A percentile compares a stretch with the other conserved stretches of the same genome.
Conservation (phyloP, 2,888 invertebrate genomes). For the Lampropteryx suffumata region DNA sequence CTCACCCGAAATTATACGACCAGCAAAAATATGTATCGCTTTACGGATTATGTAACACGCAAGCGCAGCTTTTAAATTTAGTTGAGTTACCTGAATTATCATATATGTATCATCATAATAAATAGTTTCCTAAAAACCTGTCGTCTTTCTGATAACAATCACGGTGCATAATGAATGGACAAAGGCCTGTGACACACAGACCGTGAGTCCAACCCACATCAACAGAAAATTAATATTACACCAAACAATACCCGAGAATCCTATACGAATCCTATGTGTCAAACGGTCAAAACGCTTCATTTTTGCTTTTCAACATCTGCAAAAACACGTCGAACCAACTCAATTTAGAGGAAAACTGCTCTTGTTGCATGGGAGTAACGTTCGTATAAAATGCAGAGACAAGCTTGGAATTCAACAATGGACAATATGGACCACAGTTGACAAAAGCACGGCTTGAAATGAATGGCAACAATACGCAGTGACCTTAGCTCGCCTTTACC, state of each 20-base stretch:
- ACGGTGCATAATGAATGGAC: constrained; percentile 21
- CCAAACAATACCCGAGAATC: constrained; percentile 49
- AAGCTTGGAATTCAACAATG: constrained; percentile 30
- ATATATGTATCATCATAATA: too few relatives aligned
- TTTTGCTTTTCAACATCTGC: constrained; percentile 49
- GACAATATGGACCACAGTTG: constrained; percentile 30
- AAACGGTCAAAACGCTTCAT: constrained; percentile 58
- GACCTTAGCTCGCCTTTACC: constrained; percentile 29
- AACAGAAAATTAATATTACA: constrained; percentile 58
- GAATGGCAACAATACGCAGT: constrained; percentile 32
- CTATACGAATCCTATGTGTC: constrained; percentile 49
- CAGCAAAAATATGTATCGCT: constrained; percentile 35
- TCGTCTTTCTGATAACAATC: constrained; percentile 7
- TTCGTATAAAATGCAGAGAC: constrained; percentile 12
- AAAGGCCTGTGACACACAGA: constrained; percentile 24
- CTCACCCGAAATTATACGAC: constrained; percentile 40
- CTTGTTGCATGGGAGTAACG: constrained; percentile 22
- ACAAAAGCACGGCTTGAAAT: constrained; percentile 37
- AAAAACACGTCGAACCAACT: neutral
- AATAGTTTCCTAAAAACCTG: too few relatives aligned
- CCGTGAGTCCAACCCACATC: constrained; percentile 50
- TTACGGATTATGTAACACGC: constrained; percentile 38
- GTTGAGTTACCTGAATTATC: neutral
- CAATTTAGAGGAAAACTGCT: constrained; percentile 22
- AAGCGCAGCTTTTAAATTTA: constrained; percentile 17